Evolutionary conservation across 2,113 vertebrate species (phyloP), one percentile per base, ranked within the genome.

Genomic region (Oreochromis spilurus): DNA sequence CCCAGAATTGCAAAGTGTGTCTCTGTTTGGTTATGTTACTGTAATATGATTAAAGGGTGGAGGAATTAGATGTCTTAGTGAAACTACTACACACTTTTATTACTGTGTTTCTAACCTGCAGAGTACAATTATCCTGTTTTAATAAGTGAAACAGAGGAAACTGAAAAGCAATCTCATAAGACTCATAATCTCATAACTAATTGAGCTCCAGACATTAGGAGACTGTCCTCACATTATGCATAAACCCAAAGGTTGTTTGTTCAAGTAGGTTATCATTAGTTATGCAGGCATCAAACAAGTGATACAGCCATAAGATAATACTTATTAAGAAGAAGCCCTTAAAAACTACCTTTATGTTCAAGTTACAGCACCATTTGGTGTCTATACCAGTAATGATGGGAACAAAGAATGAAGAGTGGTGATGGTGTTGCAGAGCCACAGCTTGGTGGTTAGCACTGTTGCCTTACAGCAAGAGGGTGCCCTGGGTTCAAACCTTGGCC

Each of bases 361-460:
- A 38, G 16, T 53, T 19, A 67, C 60, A 67, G 43, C 14, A 21
- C n/a, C 48, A 50, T 40, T 52, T 3, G 31, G 31, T 53, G 81
- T 62, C 10, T 19, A 29, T 1, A 38, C 29, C 21, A 67, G 9
- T 11, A 31, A 82, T 21, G 19, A 31, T 16, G 0, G 0, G 55
- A 50, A n/a, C 17, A 48, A 50, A 50, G 24, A 82, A 52, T 9
- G 11, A 65, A 36, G 16, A n/a, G 1, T 36, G 60, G 0, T 29
- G 70, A 29, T 48, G 14, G 43, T 75, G 24, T 75, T 50, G 29
- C 40, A 75, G 24, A 75, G 70, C 9, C 70, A 48, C 70, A 75
- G 70, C 70, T 48, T 75, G 14, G 70, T 48, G 70, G 43, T 50
- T 77, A 77, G 43, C 31, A 31, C 10, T 77, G 43, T 77, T 77